Evolutionary conservation across 2,888 invertebrate species (phyloP).

Genomic region (Drepanosiphum platanoidis): DNA sequence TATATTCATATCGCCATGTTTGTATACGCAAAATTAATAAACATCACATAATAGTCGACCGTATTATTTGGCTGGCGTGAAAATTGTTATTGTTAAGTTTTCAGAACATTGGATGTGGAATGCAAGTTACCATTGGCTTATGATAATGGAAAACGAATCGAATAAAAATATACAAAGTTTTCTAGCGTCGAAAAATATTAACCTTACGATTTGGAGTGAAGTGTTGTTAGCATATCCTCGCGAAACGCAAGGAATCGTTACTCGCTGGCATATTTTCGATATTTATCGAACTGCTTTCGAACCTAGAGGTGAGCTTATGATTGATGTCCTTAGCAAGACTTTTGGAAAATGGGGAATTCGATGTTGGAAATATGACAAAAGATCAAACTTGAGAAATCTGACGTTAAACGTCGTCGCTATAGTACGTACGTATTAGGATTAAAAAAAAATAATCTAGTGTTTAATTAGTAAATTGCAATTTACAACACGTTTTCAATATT

Average conservation of each 20-base stretch:
- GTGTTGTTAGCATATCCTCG: conserved; percentile 41
- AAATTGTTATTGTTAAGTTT: conserved; percentile 2
- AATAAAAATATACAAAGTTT: conserved; percentile 23
- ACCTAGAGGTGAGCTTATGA: conserved; percentile 40
- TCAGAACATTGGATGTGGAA: conserved; percentile 39
- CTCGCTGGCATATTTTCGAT: conserved; percentile 36
- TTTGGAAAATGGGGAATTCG: conserved; percentile 51
- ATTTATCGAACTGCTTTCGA: conserved; percentile 50
- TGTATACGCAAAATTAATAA: no score
- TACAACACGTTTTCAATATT: no score
- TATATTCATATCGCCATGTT: not conserved
- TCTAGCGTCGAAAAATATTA: conserved; percentile 22
- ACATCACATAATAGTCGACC: no score
- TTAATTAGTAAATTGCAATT: not conserved
- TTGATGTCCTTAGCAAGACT: conserved; percentile 28
- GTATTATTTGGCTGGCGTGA: no score
- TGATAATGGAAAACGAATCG: conserved; percentile 26
- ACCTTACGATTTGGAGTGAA: conserved; percentile 30
- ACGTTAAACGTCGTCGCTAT: conserved; percentile 55
- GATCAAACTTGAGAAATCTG: conserved; percentile 60
- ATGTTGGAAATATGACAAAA: conserved; percentile 60
- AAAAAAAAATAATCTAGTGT: no score
- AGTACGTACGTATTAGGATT: conserved; percentile 39
- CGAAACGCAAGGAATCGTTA: not conserved
- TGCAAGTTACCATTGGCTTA: conserved; percentile 49